phyloP scores from a whole-genome alignment of 35 echinoderm and acorn worm genomes.

The Chiridota heheva region DNA sequence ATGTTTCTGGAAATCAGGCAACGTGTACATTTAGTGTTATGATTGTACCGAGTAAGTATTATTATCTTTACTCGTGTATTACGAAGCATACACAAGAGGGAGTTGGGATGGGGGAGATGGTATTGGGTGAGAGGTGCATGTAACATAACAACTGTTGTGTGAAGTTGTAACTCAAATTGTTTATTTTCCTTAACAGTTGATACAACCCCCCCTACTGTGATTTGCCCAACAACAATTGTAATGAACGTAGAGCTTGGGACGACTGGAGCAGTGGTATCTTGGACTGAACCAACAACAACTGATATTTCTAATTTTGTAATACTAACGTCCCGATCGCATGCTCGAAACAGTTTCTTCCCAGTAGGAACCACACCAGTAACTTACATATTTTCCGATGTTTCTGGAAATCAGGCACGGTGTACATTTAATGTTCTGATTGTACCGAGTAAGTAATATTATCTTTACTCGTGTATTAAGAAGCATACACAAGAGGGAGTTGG shows the following conservation, averaged over 20 bases:
- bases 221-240: not conserved
- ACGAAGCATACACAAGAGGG: too few relatives aligned
- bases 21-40: too few relatives aligned
- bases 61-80: too few relatives aligned
- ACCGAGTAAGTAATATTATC: constrained; percentile 50
- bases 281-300: constrained; percentile 21
- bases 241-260: not conserved
- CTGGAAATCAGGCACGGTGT: not conserved
- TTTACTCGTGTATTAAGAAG: too few relatives aligned
- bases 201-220: not conserved
- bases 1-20: too few relatives aligned
- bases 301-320: constrained; percentile 21
- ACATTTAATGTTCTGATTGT: constrained; percentile 30
- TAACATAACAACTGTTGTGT: too few relatives aligned
- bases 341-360: constrained; percentile 8
- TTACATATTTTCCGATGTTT: not conserved
- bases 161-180: too few relatives aligned
- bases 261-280: not conserved
- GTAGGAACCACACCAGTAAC: constrained; percentile 28
- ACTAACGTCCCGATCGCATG: not conserved
- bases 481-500: too few relatives aligned
- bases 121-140: too few relatives aligned
- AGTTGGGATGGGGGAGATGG: too few relatives aligned
- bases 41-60: too few relatives aligned
- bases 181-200: not conserved